A percentile compares a stretch with the other conserved stretches of the same genome.
phyloP scores from a whole-genome alignment of 2,888 invertebrate species.

The Spodoptera littoralis region DNA sequence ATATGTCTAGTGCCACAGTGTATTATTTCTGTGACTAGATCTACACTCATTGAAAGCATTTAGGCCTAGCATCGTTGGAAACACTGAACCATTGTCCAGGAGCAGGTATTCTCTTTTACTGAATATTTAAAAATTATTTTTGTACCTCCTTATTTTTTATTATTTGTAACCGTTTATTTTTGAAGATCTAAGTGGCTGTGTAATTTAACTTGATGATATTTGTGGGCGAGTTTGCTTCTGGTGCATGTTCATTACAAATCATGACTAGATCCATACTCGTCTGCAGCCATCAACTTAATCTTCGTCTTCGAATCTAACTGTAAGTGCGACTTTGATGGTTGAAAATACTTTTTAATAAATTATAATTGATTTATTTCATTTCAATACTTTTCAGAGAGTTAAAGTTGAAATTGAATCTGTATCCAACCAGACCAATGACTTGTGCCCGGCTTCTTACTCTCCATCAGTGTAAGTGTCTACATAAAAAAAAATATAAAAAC shows the following conservation, averaged over 20 bases:
- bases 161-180: no score
- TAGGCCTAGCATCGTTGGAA: conserved; percentile 48
- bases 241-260: conserved; percentile 90
- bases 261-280: conserved; percentile 98
- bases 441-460: conserved; percentile 74
- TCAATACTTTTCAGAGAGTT: conserved; percentile 68
- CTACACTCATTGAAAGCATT: conserved; percentile 94
- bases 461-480: conserved; percentile 71
- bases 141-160: no score
- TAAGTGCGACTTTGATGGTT: no score
- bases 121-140: no score
- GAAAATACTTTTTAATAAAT: no score
- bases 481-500: no score
- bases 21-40: conserved; percentile 93
- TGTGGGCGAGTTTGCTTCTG: conserved; percentile 95
- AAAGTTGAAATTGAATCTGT: conserved; percentile 69
- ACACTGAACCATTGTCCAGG: neutral
- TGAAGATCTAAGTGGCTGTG: neutral
- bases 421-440: conserved; percentile 62
- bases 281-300: conserved; percentile 91
- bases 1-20: conserved; percentile 92
- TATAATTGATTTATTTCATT: neutral
- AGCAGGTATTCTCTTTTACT: neutral
- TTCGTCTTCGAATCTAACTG: conserved; percentile 30
- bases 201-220: conserved; percentile 88